These are phyloP conservation scores for Bimastos eiseni DNA, from an alignment of 2,888 invertebrate genomes.

Conservation along the genomic window DNA sequence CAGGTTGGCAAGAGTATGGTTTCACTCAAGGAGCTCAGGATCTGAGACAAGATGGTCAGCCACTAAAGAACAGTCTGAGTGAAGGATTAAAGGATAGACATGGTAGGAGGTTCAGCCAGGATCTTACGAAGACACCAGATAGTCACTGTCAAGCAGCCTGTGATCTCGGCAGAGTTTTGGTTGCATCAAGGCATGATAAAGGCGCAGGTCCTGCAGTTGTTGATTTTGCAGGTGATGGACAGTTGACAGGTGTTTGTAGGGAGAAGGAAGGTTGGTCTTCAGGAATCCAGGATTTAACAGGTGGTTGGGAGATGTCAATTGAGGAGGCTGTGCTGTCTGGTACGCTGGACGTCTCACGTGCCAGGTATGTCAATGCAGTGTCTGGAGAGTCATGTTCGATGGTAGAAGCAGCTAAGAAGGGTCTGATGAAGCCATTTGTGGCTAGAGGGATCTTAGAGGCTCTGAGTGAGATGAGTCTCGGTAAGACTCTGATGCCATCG, in stretches of 20 bases:
- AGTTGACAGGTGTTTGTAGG: not conserved
- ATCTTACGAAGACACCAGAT: not conserved
- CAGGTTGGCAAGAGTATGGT: not conserved
- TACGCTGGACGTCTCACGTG: not conserved
- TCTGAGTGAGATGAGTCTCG: slow-evolving; percentile 22
- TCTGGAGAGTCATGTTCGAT: slow-evolving; percentile 16
- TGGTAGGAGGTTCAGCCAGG: not conserved
- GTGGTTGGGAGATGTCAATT: slow-evolving; percentile 2
- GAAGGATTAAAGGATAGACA: slow-evolving; percentile 13
- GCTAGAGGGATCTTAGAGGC: slow-evolving; percentile 2
- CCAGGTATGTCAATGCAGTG: not conserved
- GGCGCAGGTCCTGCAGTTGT: not conserved
- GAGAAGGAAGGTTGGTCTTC: not conserved
- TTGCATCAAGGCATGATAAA: not conserved
- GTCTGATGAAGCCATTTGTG: not conserved
- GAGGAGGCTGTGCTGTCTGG: not conserved
- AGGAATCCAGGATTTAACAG: not conserved
- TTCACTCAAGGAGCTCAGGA: not conserved
- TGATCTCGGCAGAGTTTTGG: not conserved
- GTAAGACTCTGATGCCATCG: not conserved
- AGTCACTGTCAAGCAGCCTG: not conserved
- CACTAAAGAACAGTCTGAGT: not conserved
- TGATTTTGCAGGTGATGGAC: not conserved
- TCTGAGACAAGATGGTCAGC: not conserved
- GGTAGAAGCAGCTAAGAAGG: slow-evolving; percentile 18